Conservation (phyloP, 2,888 invertebrate genomes). For the Neoascia interrupta region DNA sequence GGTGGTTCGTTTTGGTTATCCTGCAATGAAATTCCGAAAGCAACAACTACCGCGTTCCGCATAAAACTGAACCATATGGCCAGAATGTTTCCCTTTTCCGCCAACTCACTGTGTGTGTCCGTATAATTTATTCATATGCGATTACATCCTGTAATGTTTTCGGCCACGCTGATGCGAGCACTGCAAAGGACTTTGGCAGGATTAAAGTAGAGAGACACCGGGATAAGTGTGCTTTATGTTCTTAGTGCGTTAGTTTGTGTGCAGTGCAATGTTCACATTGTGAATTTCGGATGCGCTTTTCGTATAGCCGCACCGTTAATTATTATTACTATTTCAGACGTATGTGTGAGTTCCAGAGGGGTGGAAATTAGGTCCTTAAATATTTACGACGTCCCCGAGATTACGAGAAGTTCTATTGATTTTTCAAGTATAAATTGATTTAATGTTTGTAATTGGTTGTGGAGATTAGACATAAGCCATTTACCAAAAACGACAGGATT, state of each 20-base stretch:
- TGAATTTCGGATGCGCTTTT: conserved; percentile 54
- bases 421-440: conserved; percentile 53
- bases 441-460: conserved; percentile 33
- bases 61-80: conserved; percentile 66
- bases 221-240: conserved; percentile 23
- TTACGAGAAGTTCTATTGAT: conserved; percentile 49
- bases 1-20: conserved; percentile 18
- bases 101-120: conserved; percentile 34
- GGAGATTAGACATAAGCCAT: conserved; percentile 32
- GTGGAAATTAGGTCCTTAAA: conserved; percentile 36
- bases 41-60: conserved; percentile 37
- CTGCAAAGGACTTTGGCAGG: conserved; percentile 43
- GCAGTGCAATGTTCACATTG: conserved; percentile 1
- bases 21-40: conserved; percentile 14
- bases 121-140: conserved; percentile 80
- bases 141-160: conserved; percentile 78
- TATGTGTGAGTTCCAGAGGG: conserved; percentile 7
- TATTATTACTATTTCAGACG: conserved; percentile 41
- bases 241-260: conserved; percentile 10
- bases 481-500: too few relatives aligned
- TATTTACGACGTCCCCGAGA: conserved; percentile 43
- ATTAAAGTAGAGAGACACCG: conserved; percentile 54
- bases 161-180: conserved; percentile 44
- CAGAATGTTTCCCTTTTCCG: conserved; percentile 56
- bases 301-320: conserved; percentile 54